phyloP scores from a whole-genome alignment of 2,113 vertebrate species.

The Istiophorus platypterus region DNA sequence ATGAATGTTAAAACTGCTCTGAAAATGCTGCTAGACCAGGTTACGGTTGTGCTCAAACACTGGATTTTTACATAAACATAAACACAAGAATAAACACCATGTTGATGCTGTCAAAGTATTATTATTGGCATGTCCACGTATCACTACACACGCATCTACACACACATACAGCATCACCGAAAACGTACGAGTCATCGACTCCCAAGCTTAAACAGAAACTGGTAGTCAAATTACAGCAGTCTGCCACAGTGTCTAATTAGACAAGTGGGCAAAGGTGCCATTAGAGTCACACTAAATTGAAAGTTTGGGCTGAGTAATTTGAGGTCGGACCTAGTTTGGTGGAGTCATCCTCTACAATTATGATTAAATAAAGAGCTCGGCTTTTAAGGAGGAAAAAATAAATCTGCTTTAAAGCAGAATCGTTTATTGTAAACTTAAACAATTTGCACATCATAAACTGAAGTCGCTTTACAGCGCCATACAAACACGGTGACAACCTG shows the following conservation, averaged over 20 bases:
- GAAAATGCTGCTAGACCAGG: neutral
- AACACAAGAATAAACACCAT: neutral
- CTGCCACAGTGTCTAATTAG: slow-evolving; percentile 45
- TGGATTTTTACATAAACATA: neutral
- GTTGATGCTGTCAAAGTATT: slow-evolving; percentile 14
- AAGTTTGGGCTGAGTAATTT: slow-evolving; percentile 63
- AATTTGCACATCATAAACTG: neutral
- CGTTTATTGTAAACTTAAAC: slow-evolving; percentile 22
- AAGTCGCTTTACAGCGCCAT: neutral
- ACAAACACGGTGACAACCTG: slow-evolving; percentile 40
- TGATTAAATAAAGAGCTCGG: slow-evolving; percentile 50
- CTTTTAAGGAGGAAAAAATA: slow-evolving; percentile 26
- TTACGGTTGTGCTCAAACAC: neutral
- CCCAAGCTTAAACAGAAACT: slow-evolving; percentile 11
- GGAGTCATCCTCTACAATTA: slow-evolving; percentile 51
- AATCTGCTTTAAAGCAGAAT: neutral
- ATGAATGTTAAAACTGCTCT: neutral
- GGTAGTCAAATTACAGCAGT: slow-evolving; percentile 23
- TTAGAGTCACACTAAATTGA: slow-evolving; percentile 69
- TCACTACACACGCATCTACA: neutral
- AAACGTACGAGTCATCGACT: slow-evolving; percentile 9
- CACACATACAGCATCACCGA: neutral
- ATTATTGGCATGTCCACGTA: neutral
- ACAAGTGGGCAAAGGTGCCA: slow-evolving; percentile 56
- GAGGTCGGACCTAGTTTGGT: slow-evolving; percentile 48